Evolutionary conservation across 2,888 invertebrate genomes (phyloP).

Genomic region (Malthinus seriepunctatus): DNA sequence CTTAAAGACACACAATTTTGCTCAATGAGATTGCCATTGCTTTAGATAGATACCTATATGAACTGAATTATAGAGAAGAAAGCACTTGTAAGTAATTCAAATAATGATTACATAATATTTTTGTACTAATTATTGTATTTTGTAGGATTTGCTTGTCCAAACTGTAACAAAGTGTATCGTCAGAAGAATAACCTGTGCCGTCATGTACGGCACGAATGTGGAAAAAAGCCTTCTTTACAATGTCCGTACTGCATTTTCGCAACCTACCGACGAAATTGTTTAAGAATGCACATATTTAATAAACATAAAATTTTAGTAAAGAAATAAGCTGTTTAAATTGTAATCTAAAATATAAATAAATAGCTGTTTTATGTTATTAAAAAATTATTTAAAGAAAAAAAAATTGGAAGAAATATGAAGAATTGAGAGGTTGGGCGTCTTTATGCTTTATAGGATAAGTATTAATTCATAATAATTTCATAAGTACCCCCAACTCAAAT

Average conservation of each 20-base stretch:
- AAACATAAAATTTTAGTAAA: constrained; percentile 13
- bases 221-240: constrained; percentile 25
- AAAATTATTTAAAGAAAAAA: too few relatives aligned
- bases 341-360: not conserved
- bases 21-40: too few relatives aligned
- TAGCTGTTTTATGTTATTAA: too few relatives aligned
- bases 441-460: too few relatives aligned
- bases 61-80: too few relatives aligned
- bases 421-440: too few relatives aligned
- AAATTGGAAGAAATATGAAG: too few relatives aligned
- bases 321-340: not conserved
- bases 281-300: constrained; percentile 16
- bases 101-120: too few relatives aligned
- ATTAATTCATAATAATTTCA: too few relatives aligned
- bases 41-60: too few relatives aligned
- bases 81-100: not conserved
- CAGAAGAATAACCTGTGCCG: constrained; percentile 34
- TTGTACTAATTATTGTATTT: constrained; percentile 7
- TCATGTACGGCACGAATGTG: constrained; percentile 39
- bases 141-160: constrained; percentile 25
- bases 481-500: too few relatives aligned
- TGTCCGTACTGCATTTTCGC: constrained; percentile 19
- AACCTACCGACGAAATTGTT: constrained; percentile 13
- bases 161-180: constrained; percentile 36
- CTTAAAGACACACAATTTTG: too few relatives aligned